A percentile compares a stretch with the other conserved stretches of the same genome.
phyloP scores from a whole-genome alignment of 2,113 vertebrate genomes.

The Pelecanus crispus region DNA sequence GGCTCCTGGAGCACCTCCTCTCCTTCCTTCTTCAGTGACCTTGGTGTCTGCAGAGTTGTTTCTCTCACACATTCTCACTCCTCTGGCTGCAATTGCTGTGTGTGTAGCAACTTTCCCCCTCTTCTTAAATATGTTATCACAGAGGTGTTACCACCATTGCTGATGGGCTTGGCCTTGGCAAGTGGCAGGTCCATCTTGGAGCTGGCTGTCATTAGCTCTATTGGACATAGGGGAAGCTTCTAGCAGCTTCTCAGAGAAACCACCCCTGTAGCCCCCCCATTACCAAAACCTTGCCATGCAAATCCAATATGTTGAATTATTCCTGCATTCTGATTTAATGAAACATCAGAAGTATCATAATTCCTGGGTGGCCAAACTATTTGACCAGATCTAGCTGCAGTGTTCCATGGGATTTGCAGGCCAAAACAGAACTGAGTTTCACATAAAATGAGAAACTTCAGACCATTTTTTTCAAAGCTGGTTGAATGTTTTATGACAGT shows the following conservation, averaged over 20 bases:
- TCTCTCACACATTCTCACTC: neutral
- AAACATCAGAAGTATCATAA: neutral
- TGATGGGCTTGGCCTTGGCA: neutral
- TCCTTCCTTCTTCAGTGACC: neutral
- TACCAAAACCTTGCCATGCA: neutral
- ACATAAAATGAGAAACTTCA: neutral
- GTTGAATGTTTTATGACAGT: neutral
- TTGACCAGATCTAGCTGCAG: neutral
- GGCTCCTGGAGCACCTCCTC: neutral
- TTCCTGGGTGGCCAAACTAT: neutral
- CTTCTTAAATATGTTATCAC: neutral
- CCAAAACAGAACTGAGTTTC: neutral
- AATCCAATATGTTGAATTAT: neutral
- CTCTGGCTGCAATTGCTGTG: neutral
- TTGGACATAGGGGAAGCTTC: neutral
- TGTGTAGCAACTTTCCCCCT: neutral
- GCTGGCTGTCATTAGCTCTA: neutral
- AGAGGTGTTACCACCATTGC: neutral
- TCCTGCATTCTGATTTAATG: neutral
- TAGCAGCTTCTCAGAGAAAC: neutral
- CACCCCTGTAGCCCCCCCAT: neutral
- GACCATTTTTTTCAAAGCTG: neutral
- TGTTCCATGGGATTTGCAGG: neutral
- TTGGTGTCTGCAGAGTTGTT: neutral
- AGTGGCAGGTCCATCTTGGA: fast-evolving